phyloP scores from a whole-genome alignment of 2,797 vertebrate genomes.

The Pseudochromis fuscus region DNA sequence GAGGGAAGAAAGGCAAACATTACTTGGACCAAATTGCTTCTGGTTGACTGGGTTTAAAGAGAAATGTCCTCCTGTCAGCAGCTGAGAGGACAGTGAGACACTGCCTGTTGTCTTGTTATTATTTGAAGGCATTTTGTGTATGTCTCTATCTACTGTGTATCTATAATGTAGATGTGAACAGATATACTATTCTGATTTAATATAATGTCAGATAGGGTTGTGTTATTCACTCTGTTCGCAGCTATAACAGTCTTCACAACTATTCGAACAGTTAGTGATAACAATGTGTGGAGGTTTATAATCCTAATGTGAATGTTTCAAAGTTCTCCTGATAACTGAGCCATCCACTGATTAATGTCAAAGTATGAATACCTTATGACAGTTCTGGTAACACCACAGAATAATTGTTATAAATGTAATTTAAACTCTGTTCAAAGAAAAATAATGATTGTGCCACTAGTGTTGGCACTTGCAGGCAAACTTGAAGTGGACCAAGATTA shows the following conservation, averaged over 20 bases:
- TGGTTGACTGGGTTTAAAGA: slow-evolving; percentile 78
- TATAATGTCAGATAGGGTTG: too few species aligned
- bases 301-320: too few species aligned
- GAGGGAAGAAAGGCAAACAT: slow-evolving; percentile 75
- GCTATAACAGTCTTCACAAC: not conserved
- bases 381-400: too few species aligned
- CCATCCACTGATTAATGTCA: not conserved
- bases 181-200: too few species aligned
- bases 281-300: too few species aligned
- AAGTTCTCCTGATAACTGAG: not conserved
- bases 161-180: too few species aligned
- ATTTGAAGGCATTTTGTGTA: not conserved
- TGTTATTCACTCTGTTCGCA: not conserved
- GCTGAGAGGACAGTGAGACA: slow-evolving; percentile 13
- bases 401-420: too few species aligned
- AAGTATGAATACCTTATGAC: too few species aligned
- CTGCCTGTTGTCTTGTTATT: slow-evolving; percentile 9
- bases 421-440: too few species aligned
- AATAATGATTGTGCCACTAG: too few species aligned
- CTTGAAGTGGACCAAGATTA: too few species aligned
- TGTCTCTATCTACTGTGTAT: not conserved
- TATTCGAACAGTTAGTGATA: not conserved
- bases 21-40: slow-evolving; percentile 73
- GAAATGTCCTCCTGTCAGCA: slow-evolving; percentile 54
- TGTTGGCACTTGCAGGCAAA: too few species aligned